Base-by-base conservation (phyloP, 2,797 vertebrate species). In the Poliocrania exsul region DNA sequence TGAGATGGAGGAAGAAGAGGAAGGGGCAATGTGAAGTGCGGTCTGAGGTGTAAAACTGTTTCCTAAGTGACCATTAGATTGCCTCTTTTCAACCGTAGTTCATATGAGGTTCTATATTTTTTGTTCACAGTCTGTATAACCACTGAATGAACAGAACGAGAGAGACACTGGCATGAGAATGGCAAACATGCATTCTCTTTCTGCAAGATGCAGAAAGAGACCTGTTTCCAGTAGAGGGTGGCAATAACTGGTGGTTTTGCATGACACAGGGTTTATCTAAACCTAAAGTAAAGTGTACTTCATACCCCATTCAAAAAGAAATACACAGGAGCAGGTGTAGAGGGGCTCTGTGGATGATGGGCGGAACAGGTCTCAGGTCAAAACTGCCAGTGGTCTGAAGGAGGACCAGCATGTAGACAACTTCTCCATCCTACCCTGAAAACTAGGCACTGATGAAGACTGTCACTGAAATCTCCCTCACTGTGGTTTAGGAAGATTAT, bases 231-330 rank as follows among this genome's bases (percentile, higher is more conserved):
- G 35, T 0, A 72, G 15, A 44, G 9, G 3, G 13, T 40, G 11
- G 18, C n/a, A 81, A 78, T 29, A 61, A 18, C 14, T 11, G 8
- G 28, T 31, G 31, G 6, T 14, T 79, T 79, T 56, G 29, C 29
- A 0, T 20, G 42, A 37, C 11, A 31, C 29, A 0, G 0, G 20
- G 50, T 29, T 74, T 33, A 67, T 25, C 10, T 40, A 57, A 54
- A 64, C 26, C 28, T 70, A 49, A 54, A 53, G 24, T n/a, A 16
- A 31, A 0, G 1, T 31, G 6, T 37, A 4, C 16, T 86, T 73
- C 69, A 60, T 37, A 67, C 1, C 11, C 12, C 17, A 4, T 40
- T 31, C 18, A 58, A 42, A 92, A 70, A 57, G 57, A 25, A 24
- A 29, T 47, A 53, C 11, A 37, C 5, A 37, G 28, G 5, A 60